Conservation (phyloP, 2,888 invertebrate genomes). For the Heliconius cydno region DNA sequence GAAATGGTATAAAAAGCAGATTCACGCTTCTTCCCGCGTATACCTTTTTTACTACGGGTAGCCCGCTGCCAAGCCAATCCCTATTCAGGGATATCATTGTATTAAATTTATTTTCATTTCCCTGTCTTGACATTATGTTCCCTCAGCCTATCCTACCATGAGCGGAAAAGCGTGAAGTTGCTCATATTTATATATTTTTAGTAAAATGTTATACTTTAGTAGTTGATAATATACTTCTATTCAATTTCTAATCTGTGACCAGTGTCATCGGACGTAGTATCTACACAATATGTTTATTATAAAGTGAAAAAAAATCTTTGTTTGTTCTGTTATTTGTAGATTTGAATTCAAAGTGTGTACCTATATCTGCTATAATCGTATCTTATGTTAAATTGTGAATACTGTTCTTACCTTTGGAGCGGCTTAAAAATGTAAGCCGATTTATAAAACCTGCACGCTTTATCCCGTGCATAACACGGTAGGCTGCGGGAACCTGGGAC, state of each 20-base stretch:
- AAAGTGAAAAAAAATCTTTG: slow-evolving; percentile 45
- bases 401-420: neutral
- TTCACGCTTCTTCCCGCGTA: too few relatives aligned
- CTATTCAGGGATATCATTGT: too few relatives aligned
- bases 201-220: neutral
- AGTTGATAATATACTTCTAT: slow-evolving; percentile 6
- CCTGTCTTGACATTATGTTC: too few relatives aligned
- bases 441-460: neutral
- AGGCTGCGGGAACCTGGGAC: too few relatives aligned
- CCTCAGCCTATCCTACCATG: too few relatives aligned
- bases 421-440: neutral
- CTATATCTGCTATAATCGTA: slow-evolving; percentile 35
- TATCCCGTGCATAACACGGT: too few relatives aligned
- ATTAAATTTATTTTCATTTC: neutral
- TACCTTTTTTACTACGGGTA: neutral
- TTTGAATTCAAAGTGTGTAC: slow-evolving; percentile 39
- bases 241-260: slow-evolving; percentile 23
- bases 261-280: slow-evolving; percentile 48
- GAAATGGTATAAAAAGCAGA: neutral
- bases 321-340: slow-evolving; percentile 41
- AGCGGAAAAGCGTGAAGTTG: too few relatives aligned
- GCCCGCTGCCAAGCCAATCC: neutral
- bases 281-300: slow-evolving; percentile 41
- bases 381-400: slow-evolving; percentile 33
- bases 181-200: too few relatives aligned